Conservation (phyloP, 2,113 vertebrate genomes). For the Cyprinodon brontotheroides region DNA sequence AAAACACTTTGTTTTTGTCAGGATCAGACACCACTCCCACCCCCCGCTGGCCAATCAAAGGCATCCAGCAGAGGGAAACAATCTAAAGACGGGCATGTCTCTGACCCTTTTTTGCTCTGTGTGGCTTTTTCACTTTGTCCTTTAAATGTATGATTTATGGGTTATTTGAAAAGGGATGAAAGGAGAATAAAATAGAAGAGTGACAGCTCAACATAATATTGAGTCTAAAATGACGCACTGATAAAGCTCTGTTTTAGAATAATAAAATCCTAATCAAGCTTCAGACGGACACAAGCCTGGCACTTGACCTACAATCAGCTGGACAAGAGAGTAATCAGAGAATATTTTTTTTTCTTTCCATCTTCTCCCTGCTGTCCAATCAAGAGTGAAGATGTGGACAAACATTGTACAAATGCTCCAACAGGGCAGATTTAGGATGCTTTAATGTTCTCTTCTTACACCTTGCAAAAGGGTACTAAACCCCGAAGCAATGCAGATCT, state of each 20-base stretch:
- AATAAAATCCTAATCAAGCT: constrained; percentile 47
- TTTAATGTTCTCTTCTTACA: constrained; percentile 45
- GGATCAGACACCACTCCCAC: constrained; percentile 15
- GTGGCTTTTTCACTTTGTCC: constrained; percentile 1
- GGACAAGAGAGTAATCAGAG: constrained; percentile 29
- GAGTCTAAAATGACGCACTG: constrained; percentile 18
- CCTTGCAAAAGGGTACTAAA: background rate
- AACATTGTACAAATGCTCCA: background rate
- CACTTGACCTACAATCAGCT: constrained; percentile 52
- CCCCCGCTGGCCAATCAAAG: constrained; percentile 17
- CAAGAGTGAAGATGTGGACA: constrained; percentile 5
- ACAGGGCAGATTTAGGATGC: constrained; percentile 13
- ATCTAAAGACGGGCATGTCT: constrained; percentile 17
- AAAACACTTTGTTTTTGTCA: constrained; percentile 27
- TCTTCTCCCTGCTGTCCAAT: background rate
- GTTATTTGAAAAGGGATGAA: constrained; percentile 38
- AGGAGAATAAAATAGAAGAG: constrained; percentile 10
- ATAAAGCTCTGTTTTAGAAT: constrained; percentile 51
- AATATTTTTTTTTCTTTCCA: background rate
- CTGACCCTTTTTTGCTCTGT: constrained; percentile 32
- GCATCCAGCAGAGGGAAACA: constrained; percentile 17
- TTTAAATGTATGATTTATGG: constrained; percentile 16
- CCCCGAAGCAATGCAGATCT: no score
- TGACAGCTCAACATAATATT: background rate
- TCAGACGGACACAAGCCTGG: constrained; percentile 18